Evolutionary conservation across 1,140 invertebrate genomes (phyloP).

Genomic region (Chymomyza costata): DNA sequence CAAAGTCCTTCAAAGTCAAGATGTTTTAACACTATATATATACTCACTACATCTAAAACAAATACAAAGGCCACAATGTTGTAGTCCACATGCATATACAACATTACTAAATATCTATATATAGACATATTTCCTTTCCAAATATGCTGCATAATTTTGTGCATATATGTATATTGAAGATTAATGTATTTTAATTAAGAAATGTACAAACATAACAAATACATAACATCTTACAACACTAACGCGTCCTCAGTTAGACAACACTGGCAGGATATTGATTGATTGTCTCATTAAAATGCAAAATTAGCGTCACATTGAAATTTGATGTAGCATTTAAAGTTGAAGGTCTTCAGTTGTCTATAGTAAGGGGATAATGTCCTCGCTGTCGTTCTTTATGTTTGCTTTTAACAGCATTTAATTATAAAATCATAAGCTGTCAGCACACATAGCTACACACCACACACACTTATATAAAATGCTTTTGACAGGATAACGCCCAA

Average conservation of each 20-base stretch:
- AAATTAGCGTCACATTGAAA: conserved; percentile 21
- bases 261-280: conserved; percentile 30
- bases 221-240: conserved; percentile 12
- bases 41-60: too few relatives aligned
- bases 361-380: not conserved
- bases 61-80: too few relatives aligned
- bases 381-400: conserved; percentile 21
- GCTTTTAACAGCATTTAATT: conserved; percentile 60
- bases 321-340: conserved; percentile 1
- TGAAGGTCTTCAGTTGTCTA: not conserved
- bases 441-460: conserved; percentile 14
- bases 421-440: conserved; percentile 66
- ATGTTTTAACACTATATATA: too few relatives aligned
- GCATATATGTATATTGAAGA: conserved; percentile 43
- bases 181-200: conserved; percentile 71
- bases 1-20: too few relatives aligned
- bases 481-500: conserved; percentile 57
- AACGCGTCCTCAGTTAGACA: conserved; percentile 2
- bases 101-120: too few relatives aligned
- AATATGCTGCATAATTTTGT: conserved; percentile 52
- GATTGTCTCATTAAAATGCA: conserved; percentile 25
- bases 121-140: too few relatives aligned
- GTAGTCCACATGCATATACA: too few relatives aligned
- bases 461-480: conserved; percentile 35
- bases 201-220: conserved; percentile 37